Percentiles rank a stretch among this genome's conserved stretches.
Evolutionary conservation across 2,113 vertebrate genomes (phyloP).

Genomic region (Nothocercus nigrocapillus): DNA sequence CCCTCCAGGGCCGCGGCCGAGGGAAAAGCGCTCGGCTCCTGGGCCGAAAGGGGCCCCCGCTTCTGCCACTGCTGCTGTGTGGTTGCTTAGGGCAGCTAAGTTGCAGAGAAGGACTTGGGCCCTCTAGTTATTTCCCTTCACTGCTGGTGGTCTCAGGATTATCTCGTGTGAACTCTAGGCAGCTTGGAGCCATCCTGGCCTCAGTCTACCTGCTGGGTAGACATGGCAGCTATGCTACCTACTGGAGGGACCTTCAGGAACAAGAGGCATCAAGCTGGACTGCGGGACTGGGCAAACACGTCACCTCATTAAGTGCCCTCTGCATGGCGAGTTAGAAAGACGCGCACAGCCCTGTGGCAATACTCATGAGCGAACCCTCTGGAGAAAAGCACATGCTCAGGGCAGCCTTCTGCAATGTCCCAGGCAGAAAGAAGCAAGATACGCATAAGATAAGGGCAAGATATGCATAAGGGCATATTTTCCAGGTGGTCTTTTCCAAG

Average conservation of each 20-base stretch:
- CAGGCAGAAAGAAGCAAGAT: neutral
- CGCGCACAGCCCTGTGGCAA: neutral
- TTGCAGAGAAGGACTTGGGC: neutral
- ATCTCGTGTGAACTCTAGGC: neutral
- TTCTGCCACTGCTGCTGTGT: neutral
- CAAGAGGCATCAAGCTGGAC: neutral
- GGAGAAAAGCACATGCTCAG: neutral
- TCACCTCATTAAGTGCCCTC: neutral
- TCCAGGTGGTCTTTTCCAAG: neutral
- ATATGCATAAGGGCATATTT: fast-evolving
- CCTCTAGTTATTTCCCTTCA: neutral
- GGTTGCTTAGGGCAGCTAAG: neutral
- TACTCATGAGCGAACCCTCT: fast-evolving
- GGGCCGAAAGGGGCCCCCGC: neutral
- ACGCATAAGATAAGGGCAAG: fast-evolving
- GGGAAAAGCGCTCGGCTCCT: neutral
- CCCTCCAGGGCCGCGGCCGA: neutral
- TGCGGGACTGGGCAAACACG: neutral
- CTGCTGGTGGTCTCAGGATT: neutral
- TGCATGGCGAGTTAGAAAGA: neutral
- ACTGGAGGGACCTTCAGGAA: neutral
- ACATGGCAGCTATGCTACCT: no score
- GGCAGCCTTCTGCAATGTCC: neutral
- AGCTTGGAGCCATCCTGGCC: neutral
- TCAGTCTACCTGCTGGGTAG: neutral